Percentiles rank a stretch among this genome's conserved stretches.
These are phyloP conservation scores for Otolemur crassicaudatus DNA, from an alignment of 2,797 vertebrate genomes.

Conservation along the genomic window DNA sequence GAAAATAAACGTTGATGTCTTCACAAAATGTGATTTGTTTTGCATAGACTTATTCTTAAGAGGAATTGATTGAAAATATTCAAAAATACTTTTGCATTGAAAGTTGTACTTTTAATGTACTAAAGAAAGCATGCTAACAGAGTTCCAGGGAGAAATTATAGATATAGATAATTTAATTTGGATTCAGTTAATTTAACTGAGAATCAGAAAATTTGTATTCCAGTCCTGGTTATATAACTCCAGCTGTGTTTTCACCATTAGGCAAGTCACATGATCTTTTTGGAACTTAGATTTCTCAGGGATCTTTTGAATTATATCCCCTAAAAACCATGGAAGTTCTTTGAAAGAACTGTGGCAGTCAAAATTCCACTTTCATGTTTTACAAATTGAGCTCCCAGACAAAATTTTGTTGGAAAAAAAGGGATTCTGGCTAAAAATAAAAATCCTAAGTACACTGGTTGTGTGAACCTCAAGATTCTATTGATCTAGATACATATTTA, in stretches of 20 bases:
- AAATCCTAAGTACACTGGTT: background rate
- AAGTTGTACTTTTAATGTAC: background rate
- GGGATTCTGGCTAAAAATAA: background rate
- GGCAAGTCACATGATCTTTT: background rate
- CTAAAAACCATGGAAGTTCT: background rate
- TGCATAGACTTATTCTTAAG: conserved; percentile 27
- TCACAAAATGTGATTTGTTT: background rate
- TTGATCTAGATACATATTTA: background rate
- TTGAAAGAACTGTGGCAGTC: background rate
- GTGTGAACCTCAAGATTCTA: background rate
- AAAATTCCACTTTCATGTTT: background rate
- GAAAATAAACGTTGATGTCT: conserved; percentile 32
- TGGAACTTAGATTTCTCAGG: background rate
- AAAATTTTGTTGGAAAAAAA: background rate
- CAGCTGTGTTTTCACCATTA: background rate
- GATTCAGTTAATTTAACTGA: background rate
- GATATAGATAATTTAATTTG: background rate
- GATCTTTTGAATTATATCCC: background rate
- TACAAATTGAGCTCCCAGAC: background rate
- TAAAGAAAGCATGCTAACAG: background rate
- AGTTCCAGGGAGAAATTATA: background rate
- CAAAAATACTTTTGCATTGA: background rate
- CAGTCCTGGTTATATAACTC: background rate
- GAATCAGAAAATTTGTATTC: conserved; percentile 14
- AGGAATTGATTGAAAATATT: conserved; percentile 36